These are phyloP conservation scores for Troides helena DNA, from an alignment of 2,888 invertebrate genomes.

Conservation along the genomic window DNA sequence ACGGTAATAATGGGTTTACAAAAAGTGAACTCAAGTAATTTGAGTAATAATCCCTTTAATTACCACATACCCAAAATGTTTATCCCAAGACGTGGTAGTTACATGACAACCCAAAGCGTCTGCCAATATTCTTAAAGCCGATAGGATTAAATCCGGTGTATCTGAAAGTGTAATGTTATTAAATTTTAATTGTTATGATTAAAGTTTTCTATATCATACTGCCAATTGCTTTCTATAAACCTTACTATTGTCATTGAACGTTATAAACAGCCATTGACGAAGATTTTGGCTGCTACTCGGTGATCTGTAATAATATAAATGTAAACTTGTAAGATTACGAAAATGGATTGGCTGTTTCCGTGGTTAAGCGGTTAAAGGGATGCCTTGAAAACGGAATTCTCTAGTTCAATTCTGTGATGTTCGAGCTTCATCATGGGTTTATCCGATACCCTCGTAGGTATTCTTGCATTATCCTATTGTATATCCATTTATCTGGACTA, in stretches of 20 bases:
- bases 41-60: not conserved
- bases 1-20: not conserved
- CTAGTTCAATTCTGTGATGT: too few relatives aligned
- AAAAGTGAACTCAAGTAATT: not conserved
- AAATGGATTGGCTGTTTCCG: not conserved
- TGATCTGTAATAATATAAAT: slow-evolving; percentile 57
- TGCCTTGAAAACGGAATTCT: too few relatives aligned
- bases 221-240: not conserved
- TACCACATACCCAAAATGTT: slow-evolving; percentile 76
- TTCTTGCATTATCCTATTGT: too few relatives aligned
- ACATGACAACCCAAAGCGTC: slow-evolving; percentile 90
- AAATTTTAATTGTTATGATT: not conserved
- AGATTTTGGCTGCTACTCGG: slow-evolving; percentile 83
- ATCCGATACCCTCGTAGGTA: too few relatives aligned
- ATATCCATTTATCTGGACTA: too few relatives aligned
- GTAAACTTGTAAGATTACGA: not conserved
- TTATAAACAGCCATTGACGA: slow-evolving; percentile 82
- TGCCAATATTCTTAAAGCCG: slow-evolving; percentile 86
- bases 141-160: slow-evolving; percentile 84
- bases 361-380: too few relatives aligned
- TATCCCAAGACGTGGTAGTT: slow-evolving; percentile 90
- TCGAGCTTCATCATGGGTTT: too few relatives aligned
- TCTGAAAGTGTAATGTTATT: slow-evolving; percentile 56
- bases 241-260: slow-evolving; percentile 81
- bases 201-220: not conserved